Percentiles rank a stretch among this genome's conserved stretches.
Evolutionary conservation across 2,113 vertebrate species (phyloP).

Genomic region (Xyliphius kryptos): DNA sequence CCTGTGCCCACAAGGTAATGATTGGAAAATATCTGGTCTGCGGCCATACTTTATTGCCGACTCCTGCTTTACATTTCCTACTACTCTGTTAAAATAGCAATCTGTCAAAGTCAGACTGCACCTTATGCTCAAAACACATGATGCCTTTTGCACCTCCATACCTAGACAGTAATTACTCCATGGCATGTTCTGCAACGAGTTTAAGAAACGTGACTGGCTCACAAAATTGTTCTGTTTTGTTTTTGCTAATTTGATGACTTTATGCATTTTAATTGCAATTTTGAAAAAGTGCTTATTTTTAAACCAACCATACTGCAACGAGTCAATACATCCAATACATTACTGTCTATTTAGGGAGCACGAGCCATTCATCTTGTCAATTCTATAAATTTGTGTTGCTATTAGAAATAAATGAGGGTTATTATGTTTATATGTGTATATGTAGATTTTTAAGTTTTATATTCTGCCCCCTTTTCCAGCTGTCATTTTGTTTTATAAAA

Average conservation of each 20-base stretch:
- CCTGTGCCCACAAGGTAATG: no score
- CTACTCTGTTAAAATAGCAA: no score
- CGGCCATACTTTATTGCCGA: no score
- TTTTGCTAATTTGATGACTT: constrained; percentile 29
- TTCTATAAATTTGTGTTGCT: constrained; percentile 21
- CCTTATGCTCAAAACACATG: no score
- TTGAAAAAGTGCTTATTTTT: constrained; percentile 41
- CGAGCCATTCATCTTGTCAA: constrained; percentile 38
- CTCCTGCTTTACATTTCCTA: no score
- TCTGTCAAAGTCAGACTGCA: no score
- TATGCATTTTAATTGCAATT: constrained; percentile 44
- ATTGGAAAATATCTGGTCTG: no score
- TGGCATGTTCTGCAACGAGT: no score
- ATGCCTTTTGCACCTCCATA: no score
- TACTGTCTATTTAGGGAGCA: constrained; percentile 28
- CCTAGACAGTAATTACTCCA: no score
- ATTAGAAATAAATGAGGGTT: constrained; percentile 38
- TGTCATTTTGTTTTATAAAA: constrained; percentile 15
- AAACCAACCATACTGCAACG: constrained; percentile 18
- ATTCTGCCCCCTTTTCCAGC: constrained; percentile 17
- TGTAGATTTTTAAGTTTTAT: constrained; percentile 22
- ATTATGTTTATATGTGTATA: neutral
- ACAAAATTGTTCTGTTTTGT: constrained; percentile 28
- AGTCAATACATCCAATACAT: constrained; percentile 31
- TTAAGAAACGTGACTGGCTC: constrained; percentile 21